A percentile compares a stretch with the other conserved stretches of the same genome.
phyloP scores from a whole-genome alignment of 2,797 vertebrate species.

The Arrhamphus sclerolepis region DNA sequence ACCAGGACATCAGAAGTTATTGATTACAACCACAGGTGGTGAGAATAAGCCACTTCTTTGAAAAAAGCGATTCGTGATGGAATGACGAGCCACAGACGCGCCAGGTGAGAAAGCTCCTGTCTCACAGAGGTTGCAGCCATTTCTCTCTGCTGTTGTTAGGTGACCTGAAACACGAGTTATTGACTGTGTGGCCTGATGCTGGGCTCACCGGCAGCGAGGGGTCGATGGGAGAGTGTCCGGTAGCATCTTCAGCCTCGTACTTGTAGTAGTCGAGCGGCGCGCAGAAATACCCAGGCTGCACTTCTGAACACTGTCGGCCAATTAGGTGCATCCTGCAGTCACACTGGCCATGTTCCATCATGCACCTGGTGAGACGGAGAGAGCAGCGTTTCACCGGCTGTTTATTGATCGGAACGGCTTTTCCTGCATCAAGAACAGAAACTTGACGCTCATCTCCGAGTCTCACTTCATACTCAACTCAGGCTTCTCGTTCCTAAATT shows the following conservation, averaged over 20 bases:
- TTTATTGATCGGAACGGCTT: too few relatives aligned
- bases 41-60: too few relatives aligned
- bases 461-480: too few relatives aligned
- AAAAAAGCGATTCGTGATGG: too few relatives aligned
- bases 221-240: constrained; percentile 72
- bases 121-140: too few relatives aligned
- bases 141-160: too few relatives aligned
- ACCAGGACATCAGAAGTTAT: too few relatives aligned
- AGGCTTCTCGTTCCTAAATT: too few relatives aligned
- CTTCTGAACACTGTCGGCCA: constrained; percentile 85
- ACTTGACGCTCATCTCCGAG: too few relatives aligned
- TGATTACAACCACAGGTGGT: too few relatives aligned
- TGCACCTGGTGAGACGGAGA: constrained; percentile 78
- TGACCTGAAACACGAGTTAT: neutral
- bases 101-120: too few relatives aligned
- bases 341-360: constrained; percentile 85
- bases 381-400: neutral
- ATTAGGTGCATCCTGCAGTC: constrained; percentile 85
- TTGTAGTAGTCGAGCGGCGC: constrained; percentile 86
- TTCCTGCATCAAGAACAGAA: neutral
- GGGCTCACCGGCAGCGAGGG: constrained; percentile 79
- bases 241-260: constrained; percentile 85
- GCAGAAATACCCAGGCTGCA: constrained; percentile 88
- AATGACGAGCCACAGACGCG: too few relatives aligned
- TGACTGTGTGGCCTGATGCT: neutral